phyloP scores from a whole-genome alignment of 1,140 invertebrate genomes.

The Cotesia glomerata region DNA sequence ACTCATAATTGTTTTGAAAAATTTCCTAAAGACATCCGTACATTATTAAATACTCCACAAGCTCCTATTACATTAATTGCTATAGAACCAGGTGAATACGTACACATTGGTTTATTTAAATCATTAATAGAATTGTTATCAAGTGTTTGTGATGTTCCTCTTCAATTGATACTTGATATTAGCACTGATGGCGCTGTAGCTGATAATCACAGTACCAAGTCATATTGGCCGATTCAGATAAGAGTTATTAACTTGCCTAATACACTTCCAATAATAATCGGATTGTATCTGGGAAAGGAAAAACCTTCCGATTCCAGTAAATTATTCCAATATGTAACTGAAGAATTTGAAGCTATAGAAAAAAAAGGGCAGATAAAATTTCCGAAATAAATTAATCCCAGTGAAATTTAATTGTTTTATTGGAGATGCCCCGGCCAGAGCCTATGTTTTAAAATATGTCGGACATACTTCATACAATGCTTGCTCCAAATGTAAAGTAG shows the following conservation, averaged over 20 bases:
- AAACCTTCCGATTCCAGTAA: conserved; percentile 24
- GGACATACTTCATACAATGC: conserved; percentile 28
- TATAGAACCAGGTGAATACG: background rate
- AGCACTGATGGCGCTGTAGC: conserved; percentile 8
- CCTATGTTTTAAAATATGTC: conserved; percentile 32
- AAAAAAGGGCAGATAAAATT: conserved; percentile 8
- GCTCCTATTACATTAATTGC: background rate
- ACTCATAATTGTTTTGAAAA: background rate
- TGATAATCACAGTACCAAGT: background rate
- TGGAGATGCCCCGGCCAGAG: conserved; percentile 37
- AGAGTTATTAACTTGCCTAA: conserved; percentile 4
- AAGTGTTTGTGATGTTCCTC: background rate
- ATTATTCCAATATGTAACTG: conserved; percentile 17
- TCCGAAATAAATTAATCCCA: background rate
- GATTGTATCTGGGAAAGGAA: conserved; percentile 20
- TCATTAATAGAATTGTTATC: background rate
- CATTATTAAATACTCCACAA: conserved; percentile 7
- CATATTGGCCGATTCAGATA: conserved; percentile 9
- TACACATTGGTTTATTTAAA: conserved; percentile 5
- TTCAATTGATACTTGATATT: background rate
- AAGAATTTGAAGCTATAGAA: background rate
- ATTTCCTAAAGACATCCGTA: background rate
- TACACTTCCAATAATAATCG: conserved; percentile 14
- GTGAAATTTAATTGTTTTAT: conserved; percentile 32
- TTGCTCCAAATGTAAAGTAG: conserved; percentile 27